phyloP scores from a whole-genome alignment of 1,140 invertebrate genomes.

The Batillaria attramentaria region DNA sequence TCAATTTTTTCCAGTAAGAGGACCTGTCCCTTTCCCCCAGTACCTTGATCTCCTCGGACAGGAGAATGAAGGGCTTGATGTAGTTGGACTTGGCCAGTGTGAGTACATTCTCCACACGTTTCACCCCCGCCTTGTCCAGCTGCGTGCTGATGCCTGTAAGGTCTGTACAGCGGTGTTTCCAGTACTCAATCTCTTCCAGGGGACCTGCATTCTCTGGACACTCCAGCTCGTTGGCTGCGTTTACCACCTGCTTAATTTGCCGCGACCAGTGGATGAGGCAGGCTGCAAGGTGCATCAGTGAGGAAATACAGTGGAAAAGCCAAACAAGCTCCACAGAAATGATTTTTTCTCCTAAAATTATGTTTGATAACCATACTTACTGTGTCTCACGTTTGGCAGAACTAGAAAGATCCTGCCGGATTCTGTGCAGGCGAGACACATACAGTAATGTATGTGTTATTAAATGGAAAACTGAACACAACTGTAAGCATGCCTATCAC shows the following conservation, averaged over 20 bases:
- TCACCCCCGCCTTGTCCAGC: constrained; percentile 80
- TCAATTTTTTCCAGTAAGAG: neutral
- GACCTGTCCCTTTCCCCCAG: neutral
- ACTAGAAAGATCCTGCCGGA: too few species aligned
- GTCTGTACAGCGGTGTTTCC: constrained; percentile 88
- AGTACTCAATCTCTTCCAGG: constrained; percentile 89
- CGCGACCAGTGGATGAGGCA: constrained; percentile 88
- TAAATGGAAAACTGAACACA: too few species aligned
- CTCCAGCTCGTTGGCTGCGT: constrained; percentile 79
- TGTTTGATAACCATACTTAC: neutral
- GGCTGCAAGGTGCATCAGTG: too few species aligned
- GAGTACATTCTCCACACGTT: constrained; percentile 82
- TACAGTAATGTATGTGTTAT: too few species aligned
- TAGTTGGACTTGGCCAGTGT: constrained; percentile 84
- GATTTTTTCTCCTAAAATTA: too few species aligned
- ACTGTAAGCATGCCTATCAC: too few species aligned
- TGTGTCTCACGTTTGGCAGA: too few species aligned
- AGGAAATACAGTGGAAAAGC: too few species aligned
- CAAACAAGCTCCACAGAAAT: too few species aligned
- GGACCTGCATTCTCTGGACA: constrained; percentile 83
- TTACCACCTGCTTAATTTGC: constrained; percentile 85
- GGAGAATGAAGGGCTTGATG: constrained; percentile 80
- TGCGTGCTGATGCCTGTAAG: constrained; percentile 83
- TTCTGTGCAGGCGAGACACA: too few species aligned
- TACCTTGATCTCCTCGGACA: constrained; percentile 71